Conservation (phyloP, 2,113 vertebrate species). For the Orcinus orca region DNA sequence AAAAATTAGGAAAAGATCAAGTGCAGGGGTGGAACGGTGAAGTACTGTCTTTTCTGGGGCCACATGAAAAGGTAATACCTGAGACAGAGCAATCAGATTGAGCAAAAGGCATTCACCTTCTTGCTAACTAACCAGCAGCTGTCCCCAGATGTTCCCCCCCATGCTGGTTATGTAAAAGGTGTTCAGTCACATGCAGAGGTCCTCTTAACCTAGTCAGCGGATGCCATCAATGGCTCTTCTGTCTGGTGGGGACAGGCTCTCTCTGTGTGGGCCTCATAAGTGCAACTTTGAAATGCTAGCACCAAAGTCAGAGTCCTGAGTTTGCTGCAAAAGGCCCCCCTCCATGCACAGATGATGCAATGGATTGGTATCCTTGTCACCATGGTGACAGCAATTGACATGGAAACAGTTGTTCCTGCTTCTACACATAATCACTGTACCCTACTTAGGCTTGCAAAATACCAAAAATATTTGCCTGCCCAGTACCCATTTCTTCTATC, state of each 20-base stretch:
- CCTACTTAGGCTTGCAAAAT: conserved; percentile 40
- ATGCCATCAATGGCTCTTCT: not conserved
- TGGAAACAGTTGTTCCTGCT: conserved; percentile 63
- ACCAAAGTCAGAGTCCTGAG: not conserved
- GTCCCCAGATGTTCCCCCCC: not conserved
- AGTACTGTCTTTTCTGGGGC: not conserved
- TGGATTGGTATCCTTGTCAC: conserved; percentile 44
- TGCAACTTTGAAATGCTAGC: not conserved
- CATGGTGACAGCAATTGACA: conserved; percentile 59
- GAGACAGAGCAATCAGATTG: not conserved
- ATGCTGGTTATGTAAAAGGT: not conserved
- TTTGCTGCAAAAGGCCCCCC: not conserved
- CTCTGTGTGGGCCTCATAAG: not conserved
- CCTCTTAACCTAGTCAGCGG: not conserved
- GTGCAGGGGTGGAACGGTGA: not conserved
- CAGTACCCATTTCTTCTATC: not conserved
- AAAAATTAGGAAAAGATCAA: conserved; percentile 10
- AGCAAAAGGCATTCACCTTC: not conserved
- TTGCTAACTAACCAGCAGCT: conserved; percentile 36
- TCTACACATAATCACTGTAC: conserved; percentile 33
- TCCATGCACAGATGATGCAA: conserved; percentile 7
- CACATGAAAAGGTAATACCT: not conserved
- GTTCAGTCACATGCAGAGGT: not conserved
- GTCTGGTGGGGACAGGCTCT: not conserved
- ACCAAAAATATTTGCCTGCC: conserved; percentile 35